These are phyloP conservation scores for Galaxias olidus DNA, from an alignment of 2,797 vertebrate species.

Conservation along the genomic window DNA sequence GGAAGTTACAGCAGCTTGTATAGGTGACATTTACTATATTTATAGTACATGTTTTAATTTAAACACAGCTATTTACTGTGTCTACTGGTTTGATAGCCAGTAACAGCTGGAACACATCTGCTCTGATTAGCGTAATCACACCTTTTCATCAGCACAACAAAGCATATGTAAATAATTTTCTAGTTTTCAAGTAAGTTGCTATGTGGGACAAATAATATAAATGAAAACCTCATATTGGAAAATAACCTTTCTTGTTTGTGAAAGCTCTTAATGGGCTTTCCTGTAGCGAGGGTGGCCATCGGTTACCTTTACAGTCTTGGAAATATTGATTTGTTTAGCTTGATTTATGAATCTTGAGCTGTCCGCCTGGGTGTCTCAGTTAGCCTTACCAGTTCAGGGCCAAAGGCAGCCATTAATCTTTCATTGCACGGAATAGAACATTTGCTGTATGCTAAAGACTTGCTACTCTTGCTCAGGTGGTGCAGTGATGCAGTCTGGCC, in stretches of 20 bases:
- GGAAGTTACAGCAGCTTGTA: too few relatives aligned
- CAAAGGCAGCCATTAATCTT: constrained; percentile 76
- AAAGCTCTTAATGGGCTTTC: constrained; percentile 52
- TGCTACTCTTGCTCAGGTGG: constrained; percentile 29
- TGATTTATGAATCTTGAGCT: constrained; percentile 78
- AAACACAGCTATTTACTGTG: background rate
- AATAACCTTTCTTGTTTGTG: constrained; percentile 68
- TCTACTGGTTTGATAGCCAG: background rate
- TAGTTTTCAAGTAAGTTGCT: constrained; percentile 27
- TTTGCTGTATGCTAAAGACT: constrained; percentile 60
- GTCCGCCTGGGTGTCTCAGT: constrained; percentile 66
- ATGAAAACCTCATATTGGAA: constrained; percentile 63
- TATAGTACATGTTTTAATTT: background rate
- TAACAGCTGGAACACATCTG: too few relatives aligned
- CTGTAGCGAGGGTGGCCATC: constrained; percentile 59
- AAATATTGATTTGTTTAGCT: constrained; percentile 80
- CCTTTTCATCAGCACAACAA: too few relatives aligned
- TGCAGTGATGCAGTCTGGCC: constrained; percentile 3
- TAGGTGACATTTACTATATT: background rate
- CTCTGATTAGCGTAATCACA: too few relatives aligned
- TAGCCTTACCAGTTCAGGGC: constrained; percentile 61
- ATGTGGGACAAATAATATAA: constrained; percentile 4
- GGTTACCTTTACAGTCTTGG: constrained; percentile 69
- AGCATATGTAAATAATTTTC: constrained; percentile 15
- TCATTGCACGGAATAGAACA: constrained; percentile 59